phyloP scores from a whole-genome alignment of 2,888 invertebrate genomes.

The Noctua comes region DNA sequence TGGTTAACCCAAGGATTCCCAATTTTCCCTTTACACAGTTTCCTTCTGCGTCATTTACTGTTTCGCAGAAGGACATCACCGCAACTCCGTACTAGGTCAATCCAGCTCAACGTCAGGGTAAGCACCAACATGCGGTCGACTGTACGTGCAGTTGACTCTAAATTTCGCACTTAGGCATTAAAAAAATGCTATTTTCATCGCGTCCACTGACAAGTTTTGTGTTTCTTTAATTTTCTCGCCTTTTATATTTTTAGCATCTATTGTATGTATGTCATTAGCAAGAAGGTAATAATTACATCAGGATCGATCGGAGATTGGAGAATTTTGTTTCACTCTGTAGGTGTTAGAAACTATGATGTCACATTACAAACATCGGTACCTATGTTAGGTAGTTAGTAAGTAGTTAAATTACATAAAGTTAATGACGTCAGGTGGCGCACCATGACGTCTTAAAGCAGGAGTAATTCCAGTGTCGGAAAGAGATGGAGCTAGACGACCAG shows the following conservation, averaged over 20 bases:
- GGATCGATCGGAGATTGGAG: background rate
- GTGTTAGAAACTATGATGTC: background rate
- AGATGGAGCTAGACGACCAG: too few relatives aligned
- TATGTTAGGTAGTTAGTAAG: background rate
- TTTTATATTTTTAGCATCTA: constrained; percentile 1
- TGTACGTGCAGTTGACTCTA: background rate
- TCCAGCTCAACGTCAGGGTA: background rate
- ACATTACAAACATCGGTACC: background rate
- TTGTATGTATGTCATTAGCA: background rate
- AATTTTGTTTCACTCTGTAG: background rate
- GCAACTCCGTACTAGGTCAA: background rate
- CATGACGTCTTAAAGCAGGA: too few relatives aligned
- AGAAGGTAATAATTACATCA: background rate
- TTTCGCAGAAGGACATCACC: background rate
- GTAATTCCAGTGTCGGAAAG: too few relatives aligned
- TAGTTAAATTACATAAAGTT: background rate
- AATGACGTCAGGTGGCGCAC: too few relatives aligned
- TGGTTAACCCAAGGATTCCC: too few relatives aligned
- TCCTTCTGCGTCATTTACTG: background rate
- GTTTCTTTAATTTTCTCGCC: background rate
- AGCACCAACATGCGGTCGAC: background rate
- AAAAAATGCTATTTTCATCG: background rate
- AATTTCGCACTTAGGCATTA: background rate
- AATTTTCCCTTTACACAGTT: background rate
- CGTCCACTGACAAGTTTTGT: background rate